Base-by-base conservation (phyloP, 92 coral and sea anemone species). In the Parazoanthus darwini region DNA sequence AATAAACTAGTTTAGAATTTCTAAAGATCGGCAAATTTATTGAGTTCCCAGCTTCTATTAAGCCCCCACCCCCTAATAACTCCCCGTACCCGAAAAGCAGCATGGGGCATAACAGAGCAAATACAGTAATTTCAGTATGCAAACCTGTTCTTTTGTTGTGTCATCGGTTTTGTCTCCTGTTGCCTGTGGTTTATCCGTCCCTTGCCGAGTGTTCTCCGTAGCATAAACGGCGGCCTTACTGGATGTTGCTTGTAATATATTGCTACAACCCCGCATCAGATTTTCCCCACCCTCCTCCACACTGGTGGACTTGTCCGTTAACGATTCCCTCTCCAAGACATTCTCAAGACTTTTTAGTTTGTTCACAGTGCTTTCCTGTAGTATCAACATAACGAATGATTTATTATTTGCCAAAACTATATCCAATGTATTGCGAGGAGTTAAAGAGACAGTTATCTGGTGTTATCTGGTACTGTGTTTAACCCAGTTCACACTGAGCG, bases 241-340 rank as follows among this genome's bases (percentile, higher is more conserved):
- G 63, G 87, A 68, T 26, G 79, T 84, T 7, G 5, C 20, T 70
- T 84, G 77, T 18, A 84, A 46, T 26, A 67, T 22, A 43, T 84
- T 84, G 37, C 79, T 66, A 16, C 87, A 84, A 4, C 87, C 79
- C 2, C 39, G 78, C 78, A 84, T 26, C 78, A 84, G 43, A 20
- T 84, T 84, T 84, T 84, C 77, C 16, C 87, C 87, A 14, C 78
- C 78, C 42, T 84, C 87, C 25, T 84, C 87, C 18, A 84, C 78
- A 46, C 6, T 66, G 38, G 87, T 70, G 42, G 87, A 84, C 78
- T 84, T 59, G 6, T 70, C 87, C 1, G 56, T 39, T 4, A 77
- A 13, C 13, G 87, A 84, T 70, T 84, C 87, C 26, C 18, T 8
- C 66, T 84, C 66, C 87, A 84, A 73, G 25, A 84, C 87, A 68